Conservation (phyloP, 2,113 vertebrate species). For the Rana temporaria region DNA sequence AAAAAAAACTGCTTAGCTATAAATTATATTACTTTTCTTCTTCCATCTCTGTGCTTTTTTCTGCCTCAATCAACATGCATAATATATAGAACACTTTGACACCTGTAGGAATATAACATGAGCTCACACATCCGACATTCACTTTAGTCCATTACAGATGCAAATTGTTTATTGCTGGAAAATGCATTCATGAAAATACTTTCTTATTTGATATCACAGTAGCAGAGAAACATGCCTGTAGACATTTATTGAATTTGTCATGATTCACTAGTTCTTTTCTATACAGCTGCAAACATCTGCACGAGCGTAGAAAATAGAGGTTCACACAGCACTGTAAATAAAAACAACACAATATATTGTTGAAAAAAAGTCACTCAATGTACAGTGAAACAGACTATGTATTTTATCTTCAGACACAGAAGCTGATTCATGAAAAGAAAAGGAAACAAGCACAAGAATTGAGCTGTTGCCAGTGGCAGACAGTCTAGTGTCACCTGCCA, state of each 20-base stretch:
- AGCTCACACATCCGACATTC: conserved; percentile 51
- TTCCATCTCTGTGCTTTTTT: conserved; percentile 57
- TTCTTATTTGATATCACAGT: conserved; percentile 58
- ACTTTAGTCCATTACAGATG: conserved; percentile 57
- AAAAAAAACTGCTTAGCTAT: conserved; percentile 57
- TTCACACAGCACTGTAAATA: conserved; percentile 20
- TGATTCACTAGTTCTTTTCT: conserved; percentile 61
- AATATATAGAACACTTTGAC: conserved; percentile 63
- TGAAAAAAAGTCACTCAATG: background rate
- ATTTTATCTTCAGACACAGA: background rate
- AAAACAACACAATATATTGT: conserved; percentile 11
- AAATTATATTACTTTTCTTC: conserved; percentile 59
- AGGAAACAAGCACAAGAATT: no score
- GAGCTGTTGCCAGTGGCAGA: no score
- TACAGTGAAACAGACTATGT: background rate
- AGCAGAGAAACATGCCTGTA: conserved; percentile 55
- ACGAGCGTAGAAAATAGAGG: conserved; percentile 17
- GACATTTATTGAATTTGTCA: conserved; percentile 59
- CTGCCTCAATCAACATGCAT: conserved; percentile 65
- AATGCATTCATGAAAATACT: conserved; percentile 60
- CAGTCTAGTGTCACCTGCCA: no score
- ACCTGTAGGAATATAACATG: conserved; percentile 59
- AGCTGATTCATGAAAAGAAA: no score
- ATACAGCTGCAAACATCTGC: conserved; percentile 58
- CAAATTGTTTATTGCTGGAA: conserved; percentile 63